Evolutionary conservation across 2,113 vertebrate species (phyloP).

Genomic region (Labeo catla): DNA sequence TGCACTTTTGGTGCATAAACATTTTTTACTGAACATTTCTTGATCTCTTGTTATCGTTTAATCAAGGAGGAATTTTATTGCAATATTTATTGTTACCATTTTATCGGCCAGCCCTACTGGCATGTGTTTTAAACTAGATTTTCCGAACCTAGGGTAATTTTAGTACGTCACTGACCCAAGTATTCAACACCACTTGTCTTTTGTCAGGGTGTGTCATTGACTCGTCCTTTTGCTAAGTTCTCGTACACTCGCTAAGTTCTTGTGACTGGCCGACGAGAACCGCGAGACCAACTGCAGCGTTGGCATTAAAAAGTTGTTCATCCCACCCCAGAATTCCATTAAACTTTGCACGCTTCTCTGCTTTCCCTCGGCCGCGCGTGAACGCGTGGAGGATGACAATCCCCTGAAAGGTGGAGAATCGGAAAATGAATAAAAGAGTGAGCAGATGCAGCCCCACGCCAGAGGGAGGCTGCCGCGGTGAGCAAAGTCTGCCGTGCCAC

Average conservation of each 20-base stretch:
- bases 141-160: not conserved
- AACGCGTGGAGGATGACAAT: slow-evolving; percentile 54
- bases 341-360: slow-evolving; percentile 72
- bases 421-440: slow-evolving; percentile 99
- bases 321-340: slow-evolving; percentile 70
- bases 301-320: slow-evolving; percentile 64
- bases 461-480: slow-evolving; percentile 89
- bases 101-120: too few species aligned
- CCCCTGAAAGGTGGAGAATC: slow-evolving; percentile 86
- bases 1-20: too few species aligned
- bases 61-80: too few species aligned
- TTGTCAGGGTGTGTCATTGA: slow-evolving; percentile 45
- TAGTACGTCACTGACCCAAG: not conserved
- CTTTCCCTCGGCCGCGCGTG: slow-evolving; percentile 54
- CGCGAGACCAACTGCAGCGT: slow-evolving; percentile 64
- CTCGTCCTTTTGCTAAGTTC: slow-evolving; percentile 47
- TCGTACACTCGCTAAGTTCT: slow-evolving; percentile 38
- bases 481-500: slow-evolving; percentile 97
- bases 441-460: slow-evolving; percentile 99
- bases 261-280: slow-evolving; percentile 32
- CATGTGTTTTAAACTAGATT: not conserved
- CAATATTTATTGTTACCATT: too few species aligned
- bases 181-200: not conserved
- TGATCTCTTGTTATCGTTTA: too few species aligned
- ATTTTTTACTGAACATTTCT: too few species aligned